These are phyloP conservation scores for Bettongia penicillata DNA, from an alignment of 2,113 vertebrate genomes.

Conservation along the genomic window DNA sequence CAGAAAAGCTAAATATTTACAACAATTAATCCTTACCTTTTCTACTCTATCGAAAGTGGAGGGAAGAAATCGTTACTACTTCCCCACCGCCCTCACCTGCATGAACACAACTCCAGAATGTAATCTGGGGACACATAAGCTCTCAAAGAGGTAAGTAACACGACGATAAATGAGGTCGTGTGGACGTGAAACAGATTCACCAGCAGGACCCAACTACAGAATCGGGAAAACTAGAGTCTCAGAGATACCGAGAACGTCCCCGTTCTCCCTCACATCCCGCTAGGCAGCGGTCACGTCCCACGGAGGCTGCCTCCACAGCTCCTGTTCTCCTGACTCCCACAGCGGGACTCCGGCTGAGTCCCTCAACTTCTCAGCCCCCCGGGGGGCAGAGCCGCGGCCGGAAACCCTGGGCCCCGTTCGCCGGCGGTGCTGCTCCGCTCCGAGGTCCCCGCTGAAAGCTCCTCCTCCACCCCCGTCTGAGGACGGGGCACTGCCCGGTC, in stretches of 20 bases:
- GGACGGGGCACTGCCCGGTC: background rate
- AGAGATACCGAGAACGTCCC: background rate
- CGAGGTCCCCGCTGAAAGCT: background rate
- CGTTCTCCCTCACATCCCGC: background rate
- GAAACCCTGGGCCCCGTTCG: background rate
- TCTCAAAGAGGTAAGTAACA: background rate
- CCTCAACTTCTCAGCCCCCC: background rate
- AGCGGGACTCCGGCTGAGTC: background rate
- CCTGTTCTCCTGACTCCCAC: background rate
- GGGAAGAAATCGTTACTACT: background rate
- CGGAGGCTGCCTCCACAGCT: background rate
- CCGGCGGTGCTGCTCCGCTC: no score
- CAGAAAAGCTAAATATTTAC: background rate
- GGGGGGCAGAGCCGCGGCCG: no score
- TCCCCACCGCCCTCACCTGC: background rate
- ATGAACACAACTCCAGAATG: background rate
- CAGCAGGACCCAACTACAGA: background rate
- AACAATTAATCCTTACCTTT: background rate
- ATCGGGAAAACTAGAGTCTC: background rate
- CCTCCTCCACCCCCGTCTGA: background rate
- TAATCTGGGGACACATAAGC: background rate
- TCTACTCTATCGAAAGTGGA: background rate
- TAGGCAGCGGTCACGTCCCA: background rate
- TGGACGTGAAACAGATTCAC: background rate
- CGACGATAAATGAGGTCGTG: background rate